Percentiles rank a stretch among this genome's conserved stretches.
Conservation (phyloP, 2,888 invertebrate species). For the Metalampra italica region DNA sequence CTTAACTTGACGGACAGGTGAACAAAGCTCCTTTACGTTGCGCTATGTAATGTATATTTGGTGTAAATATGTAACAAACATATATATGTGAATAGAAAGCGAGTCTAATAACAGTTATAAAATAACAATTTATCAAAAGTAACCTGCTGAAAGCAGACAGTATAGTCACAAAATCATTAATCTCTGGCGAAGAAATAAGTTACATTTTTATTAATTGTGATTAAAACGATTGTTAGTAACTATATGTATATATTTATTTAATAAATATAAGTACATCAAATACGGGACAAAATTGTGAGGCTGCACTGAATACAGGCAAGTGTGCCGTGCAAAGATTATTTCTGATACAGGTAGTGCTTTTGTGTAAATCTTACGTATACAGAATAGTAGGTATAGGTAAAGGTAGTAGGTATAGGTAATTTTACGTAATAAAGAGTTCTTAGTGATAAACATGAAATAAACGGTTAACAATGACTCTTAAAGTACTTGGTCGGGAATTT, state of each 20-base stretch:
- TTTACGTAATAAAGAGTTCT: no score
- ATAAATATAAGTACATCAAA: neutral
- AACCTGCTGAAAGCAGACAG: no score
- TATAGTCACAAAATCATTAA: no score
- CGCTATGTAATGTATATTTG: neutral
- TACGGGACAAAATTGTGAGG: neutral
- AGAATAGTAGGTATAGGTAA: neutral
- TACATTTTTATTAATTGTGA: neutral
- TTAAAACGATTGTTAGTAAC: no score
- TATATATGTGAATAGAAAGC: neutral
- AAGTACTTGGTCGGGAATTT: conserved; percentile 74
- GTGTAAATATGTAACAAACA: neutral
- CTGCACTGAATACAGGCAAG: neutral
- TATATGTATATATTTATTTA: no score
- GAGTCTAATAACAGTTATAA: neutral
- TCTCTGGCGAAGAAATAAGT: neutral
- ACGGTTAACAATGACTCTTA: conserved; percentile 59
- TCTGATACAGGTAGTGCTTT: neutral
- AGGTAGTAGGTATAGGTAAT: neutral
- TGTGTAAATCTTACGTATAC: neutral
- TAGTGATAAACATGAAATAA: neutral
- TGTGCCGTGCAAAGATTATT: neutral
- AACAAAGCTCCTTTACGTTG: neutral
- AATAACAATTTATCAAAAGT: no score
- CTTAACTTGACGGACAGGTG: conserved; percentile 27